Conservation (phyloP, 2,888 invertebrate genomes). For the Idaea dimidiata region DNA sequence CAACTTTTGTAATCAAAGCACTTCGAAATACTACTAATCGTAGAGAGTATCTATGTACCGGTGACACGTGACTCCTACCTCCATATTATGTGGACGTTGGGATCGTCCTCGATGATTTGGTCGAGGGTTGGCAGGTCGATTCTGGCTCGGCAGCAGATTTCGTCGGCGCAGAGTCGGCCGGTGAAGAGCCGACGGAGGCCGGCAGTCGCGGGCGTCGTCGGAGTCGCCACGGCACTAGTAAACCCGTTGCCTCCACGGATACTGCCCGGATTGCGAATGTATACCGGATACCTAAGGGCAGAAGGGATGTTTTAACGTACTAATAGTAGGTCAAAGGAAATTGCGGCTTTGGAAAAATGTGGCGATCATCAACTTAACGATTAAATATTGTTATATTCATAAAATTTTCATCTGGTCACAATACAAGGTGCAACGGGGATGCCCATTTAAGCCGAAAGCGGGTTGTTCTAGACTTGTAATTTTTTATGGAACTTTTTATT, state of each 20-base stretch:
- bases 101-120: conserved; percentile 90
- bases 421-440: too few species aligned
- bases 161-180: conserved; percentile 91
- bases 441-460: too few species aligned
- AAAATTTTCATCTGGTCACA: too few species aligned
- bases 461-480: too few species aligned
- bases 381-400: too few species aligned
- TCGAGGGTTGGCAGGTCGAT: conserved; percentile 88
- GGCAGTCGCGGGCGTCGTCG: not conserved
- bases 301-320: not conserved
- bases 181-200: conserved; percentile 86
- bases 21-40: too few species aligned
- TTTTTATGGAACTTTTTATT: too few species aligned
- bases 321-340: too few species aligned
- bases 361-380: too few species aligned
- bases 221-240: conserved; percentile 41
- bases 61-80: conserved; percentile 74
- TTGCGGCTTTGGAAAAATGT: too few species aligned
- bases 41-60: not conserved
- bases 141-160: conserved; percentile 93
- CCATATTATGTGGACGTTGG: conserved; percentile 90
- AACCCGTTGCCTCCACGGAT: conserved; percentile 50
- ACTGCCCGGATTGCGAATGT: conserved; percentile 45
- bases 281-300: conserved; percentile 61
- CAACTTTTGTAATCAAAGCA: too few species aligned